Evolutionary conservation across 1,140 invertebrate genomes (phyloP).

Genomic region (Cyclina sinensis): DNA sequence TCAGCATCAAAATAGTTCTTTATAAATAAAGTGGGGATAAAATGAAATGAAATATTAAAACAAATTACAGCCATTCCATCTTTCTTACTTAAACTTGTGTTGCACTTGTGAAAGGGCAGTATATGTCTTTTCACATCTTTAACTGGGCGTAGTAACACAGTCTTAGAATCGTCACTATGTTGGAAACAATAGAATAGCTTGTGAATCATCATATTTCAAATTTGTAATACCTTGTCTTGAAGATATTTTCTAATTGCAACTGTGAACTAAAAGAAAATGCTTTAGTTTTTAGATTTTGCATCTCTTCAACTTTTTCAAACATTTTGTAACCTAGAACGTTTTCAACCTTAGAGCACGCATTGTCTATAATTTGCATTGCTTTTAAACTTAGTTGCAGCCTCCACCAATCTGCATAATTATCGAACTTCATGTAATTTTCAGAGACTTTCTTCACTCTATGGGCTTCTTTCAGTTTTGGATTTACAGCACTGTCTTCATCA

Average conservation of each 20-base stretch:
- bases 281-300: background rate
- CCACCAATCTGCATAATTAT: constrained; percentile 18
- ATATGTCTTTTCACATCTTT: too few relatives aligned
- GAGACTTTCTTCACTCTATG: background rate
- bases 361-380: background rate
- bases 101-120: too few relatives aligned
- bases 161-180: too few relatives aligned
- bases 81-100: too few relatives aligned
- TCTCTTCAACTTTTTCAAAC: background rate
- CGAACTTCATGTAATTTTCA: too few relatives aligned
- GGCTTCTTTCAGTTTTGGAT: background rate
- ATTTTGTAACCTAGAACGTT: background rate
- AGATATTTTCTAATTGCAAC: background rate
- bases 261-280: background rate
- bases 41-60: too few relatives aligned
- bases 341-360: background rate
- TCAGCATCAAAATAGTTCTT: too few relatives aligned
- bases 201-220: background rate
- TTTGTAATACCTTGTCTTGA: background rate
- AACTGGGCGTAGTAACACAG: too few relatives aligned
- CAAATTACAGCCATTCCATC: too few relatives aligned
- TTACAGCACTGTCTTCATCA: background rate
- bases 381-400: background rate
- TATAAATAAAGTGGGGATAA: too few relatives aligned
- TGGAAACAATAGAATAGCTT: too few relatives aligned